These are phyloP conservation scores for Meghimatium bilineatum DNA, from an alignment of 2,888 invertebrate genomes.

Conservation along the genomic window DNA sequence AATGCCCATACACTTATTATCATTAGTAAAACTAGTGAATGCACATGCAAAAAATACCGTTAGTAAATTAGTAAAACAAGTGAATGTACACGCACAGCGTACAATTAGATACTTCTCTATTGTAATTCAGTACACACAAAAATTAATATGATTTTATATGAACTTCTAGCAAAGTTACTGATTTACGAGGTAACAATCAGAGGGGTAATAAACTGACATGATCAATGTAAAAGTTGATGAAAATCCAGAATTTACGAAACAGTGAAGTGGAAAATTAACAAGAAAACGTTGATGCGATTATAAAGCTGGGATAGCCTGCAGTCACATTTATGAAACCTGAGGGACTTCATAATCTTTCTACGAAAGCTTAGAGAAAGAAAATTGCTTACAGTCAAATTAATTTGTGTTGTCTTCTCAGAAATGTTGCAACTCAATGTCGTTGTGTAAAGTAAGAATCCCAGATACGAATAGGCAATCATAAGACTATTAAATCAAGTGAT, in stretches of 20 bases:
- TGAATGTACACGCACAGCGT: too few species aligned
- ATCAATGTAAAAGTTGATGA: background rate
- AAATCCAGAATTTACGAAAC: background rate
- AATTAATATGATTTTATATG: too few species aligned
- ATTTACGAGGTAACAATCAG: too few species aligned
- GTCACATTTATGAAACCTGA: background rate
- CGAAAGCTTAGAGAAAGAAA: background rate
- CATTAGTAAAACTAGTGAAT: too few species aligned
- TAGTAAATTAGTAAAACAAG: too few species aligned
- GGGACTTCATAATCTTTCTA: background rate
- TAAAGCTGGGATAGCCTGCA: background rate
- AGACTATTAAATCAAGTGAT: background rate
- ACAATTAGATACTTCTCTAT: too few species aligned
- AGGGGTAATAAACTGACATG: too few species aligned
- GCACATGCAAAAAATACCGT: too few species aligned
- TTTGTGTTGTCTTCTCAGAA: background rate
- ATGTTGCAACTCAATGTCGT: background rate
- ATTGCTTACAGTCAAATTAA: constrained; percentile 20
- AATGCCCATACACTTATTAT: too few species aligned
- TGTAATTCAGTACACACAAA: too few species aligned
- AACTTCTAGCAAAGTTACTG: too few species aligned
- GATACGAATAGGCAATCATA: background rate
- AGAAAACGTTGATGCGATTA: constrained; percentile 11
- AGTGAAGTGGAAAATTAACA: background rate
- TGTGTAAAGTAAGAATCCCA: background rate